Evolutionary conservation across 35 echinoderm and acorn worm species (phyloP).

Genomic region (Nesometra sesokonis): DNA sequence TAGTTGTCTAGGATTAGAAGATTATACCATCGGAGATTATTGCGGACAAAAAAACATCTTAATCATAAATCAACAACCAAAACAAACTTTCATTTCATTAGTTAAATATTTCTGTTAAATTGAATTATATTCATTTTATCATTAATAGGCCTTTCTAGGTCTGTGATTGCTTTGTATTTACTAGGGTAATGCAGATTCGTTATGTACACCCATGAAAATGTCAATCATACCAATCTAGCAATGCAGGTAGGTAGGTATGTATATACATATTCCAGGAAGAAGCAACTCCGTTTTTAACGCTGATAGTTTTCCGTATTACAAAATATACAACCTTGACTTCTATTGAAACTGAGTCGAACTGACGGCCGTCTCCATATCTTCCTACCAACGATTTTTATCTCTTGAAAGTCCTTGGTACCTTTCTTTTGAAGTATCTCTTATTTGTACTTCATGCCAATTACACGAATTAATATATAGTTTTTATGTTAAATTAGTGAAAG

Average conservation of each 20-base stretch:
- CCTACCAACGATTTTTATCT: background rate
- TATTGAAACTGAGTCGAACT: background rate
- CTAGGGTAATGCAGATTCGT: too few species aligned
- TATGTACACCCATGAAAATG: background rate
- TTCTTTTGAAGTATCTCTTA: background rate
- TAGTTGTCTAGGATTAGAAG: too few species aligned
- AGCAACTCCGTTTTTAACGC: background rate
- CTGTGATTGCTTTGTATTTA: too few species aligned
- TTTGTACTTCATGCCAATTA: background rate
- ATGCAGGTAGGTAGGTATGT: background rate
- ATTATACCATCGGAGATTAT: too few species aligned
- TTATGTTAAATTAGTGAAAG: background rate
- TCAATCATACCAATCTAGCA: background rate
- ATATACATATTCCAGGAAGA: background rate
- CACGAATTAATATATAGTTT: background rate
- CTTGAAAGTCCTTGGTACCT: background rate
- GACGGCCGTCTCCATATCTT: background rate
- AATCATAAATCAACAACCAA: too few species aligned
- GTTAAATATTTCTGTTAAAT: too few species aligned
- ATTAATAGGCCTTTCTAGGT: too few species aligned
- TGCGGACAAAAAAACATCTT: too few species aligned
- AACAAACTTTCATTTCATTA: too few species aligned
- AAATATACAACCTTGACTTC: background rate
- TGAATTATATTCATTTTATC: too few species aligned
- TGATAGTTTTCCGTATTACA: background rate